Evolutionary conservation across 2,113 vertebrate genomes (phyloP), one percentile per base, ranked within the genome.

Genomic region (Trichechus manatus): DNA sequence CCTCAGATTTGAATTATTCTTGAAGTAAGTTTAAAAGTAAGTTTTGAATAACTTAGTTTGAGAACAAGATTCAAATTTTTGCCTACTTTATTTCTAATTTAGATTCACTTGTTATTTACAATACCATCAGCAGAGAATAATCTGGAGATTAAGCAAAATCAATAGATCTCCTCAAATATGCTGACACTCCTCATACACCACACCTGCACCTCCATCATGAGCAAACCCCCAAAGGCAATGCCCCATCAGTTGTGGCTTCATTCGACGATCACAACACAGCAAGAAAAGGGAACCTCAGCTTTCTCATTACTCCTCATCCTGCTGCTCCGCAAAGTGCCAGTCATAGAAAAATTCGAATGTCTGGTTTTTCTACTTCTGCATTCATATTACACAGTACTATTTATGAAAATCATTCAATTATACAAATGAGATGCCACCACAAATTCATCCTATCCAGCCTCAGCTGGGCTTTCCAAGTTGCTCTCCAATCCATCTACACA

Each of bases 1-100:
- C 44, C 23, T 88, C 44, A 31, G 20, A 33, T 31, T 36, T 44
- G 19, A 87, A 50, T 79, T 27, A 83, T n/a, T 89, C 84, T 92
- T 61, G 33, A 47, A 59, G 56, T 33, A 88, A 87, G 50, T 50
- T 94, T 27, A 88, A 77, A 92, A 82, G 33, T 90, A 92, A 82
- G 33, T 90, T 83, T 75, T 53, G 39, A 31, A 39, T 82, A 31
- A 74, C 39, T 93, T 4, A 6, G 17, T 80, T 79, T 88, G 56
- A 80, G 64, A 93, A 85, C 33, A 87, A 70, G 39, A 86, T 59
- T 70, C 59, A 14, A n/a, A 85, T 78, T 53, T 74, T 39, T 72
- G 80, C 31, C 53, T 53, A 15, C 3, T 17, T 4, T 13, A 11
- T 31, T 44, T 79, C 74, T 53, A 53, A 53, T 44, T n/a, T 39